These are phyloP conservation scores for Acutogordius australiensis DNA, from an alignment of 2,888 invertebrate genomes.

Conservation along the genomic window DNA sequence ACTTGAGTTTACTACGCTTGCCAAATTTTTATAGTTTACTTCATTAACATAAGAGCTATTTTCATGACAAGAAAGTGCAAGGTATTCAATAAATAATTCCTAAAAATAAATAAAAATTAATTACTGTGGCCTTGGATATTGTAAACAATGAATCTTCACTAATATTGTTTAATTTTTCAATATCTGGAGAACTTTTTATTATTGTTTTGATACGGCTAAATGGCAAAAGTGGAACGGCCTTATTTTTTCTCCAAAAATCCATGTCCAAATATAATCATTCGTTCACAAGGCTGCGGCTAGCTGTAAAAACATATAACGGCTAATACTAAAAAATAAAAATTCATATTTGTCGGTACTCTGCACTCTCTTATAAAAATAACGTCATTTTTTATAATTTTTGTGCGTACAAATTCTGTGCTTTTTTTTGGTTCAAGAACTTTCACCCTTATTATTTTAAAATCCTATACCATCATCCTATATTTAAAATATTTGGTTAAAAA, in stretches of 20 bases:
- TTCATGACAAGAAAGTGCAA: conserved; percentile 1
- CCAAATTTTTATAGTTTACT: background rate
- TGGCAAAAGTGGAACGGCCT: background rate
- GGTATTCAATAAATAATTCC: conserved; percentile 9
- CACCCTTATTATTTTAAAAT: no score
- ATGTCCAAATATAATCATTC: background rate
- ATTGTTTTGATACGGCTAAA: conserved; percentile 1
- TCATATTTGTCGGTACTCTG: no score
- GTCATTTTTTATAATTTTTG: no score
- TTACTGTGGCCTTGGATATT: conserved; percentile 1
- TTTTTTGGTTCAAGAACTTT: no score
- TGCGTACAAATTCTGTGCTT: no score
- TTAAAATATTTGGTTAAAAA: no score
- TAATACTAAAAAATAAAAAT: no score
- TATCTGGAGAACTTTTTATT: conserved; percentile 9
- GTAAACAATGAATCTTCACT: conserved; percentile 9
- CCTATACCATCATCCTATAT: no score
- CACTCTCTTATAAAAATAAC: no score
- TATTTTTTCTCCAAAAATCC: conserved; percentile 2
- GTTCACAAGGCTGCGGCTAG: no score
- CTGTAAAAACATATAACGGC: no score
- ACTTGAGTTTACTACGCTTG: conserved; percentile 4
- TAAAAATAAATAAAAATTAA: conserved; percentile 8
- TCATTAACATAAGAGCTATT: background rate
- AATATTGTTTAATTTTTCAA: conserved; percentile 10